phyloP scores from a whole-genome alignment of 64 coral and sea anemone genomes.

The Platygyra sinensis region DNA sequence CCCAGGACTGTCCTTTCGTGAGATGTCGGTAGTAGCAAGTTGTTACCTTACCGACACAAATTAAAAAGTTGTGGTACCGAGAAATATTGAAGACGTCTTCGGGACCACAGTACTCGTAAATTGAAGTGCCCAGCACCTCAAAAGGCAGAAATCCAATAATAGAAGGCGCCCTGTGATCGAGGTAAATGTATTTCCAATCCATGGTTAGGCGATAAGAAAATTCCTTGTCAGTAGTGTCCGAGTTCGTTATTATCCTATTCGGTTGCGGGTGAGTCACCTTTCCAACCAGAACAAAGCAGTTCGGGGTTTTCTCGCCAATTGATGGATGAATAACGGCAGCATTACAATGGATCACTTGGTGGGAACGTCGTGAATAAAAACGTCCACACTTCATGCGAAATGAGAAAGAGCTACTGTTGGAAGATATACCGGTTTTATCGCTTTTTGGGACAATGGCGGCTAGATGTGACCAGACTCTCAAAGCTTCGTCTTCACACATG shows the following conservation, averaged over 20 bases:
- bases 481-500: neutral
- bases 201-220: conserved; percentile 49
- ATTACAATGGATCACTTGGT: neutral
- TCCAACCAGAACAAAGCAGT: neutral
- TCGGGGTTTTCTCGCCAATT: neutral
- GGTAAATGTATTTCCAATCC: conserved; percentile 41
- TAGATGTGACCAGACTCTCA: neutral
- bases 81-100: conserved; percentile 50
- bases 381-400: conserved; percentile 4
- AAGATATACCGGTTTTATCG: neutral
- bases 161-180: conserved; percentile 21
- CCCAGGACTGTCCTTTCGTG: conserved; percentile 88
- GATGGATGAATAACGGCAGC: neutral
- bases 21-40: conserved; percentile 81
- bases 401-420: neutral
- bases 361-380: neutral
- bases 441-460: neutral
- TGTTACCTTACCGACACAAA: conserved; percentile 33
- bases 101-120: conserved; percentile 33
- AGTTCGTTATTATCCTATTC: neutral
- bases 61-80: conserved; percentile 48
- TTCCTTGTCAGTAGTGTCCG: neutral
- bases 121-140: conserved; percentile 41
- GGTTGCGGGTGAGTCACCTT: conserved; percentile 11
- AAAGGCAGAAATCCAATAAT: conserved; percentile 38